Evolutionary conservation across 2,888 invertebrate genomes (phyloP), one percentile per base, ranked within the genome.

Genomic region (Cryptus armator): DNA sequence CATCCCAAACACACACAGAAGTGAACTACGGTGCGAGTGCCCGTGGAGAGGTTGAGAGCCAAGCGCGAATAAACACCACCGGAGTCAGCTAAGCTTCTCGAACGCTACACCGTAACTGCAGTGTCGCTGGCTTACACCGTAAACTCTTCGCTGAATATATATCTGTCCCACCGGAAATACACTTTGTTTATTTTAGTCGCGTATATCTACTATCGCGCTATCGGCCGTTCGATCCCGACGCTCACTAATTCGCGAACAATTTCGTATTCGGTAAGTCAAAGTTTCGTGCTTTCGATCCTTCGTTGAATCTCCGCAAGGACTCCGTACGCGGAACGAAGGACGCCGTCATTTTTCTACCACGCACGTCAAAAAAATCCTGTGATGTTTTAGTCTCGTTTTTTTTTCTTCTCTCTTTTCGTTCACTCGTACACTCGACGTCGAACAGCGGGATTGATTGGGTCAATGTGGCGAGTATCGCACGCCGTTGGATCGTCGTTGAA

Each of bases 31-130:
- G 51, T 59, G 82, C 66, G 71, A 77, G 77, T 77, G 87, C 84
- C 84, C 56, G 79, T 74, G 85, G 77, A 81, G 83, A 75, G 77
- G 80, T 68, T 56, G 75, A 84, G 82, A 86, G 87, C 88, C 89
- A 88, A 90, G 90, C 90, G 90, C 89, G 90, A 94, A 94, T 94
- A 94, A 95, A 94, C 95, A 95, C 95, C 93, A 94, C 94, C 88
- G 89, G 90, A 93, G 94, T 94, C 94, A 94, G 93, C 92, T 59
- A 24, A 51, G 62, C 66, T 62, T n/a, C 44, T 62, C 72, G 59
- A 14, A 5, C 51, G 51, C 37, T 19, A 3, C 64, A 37, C 48
- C 74, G 64, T 19, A 10, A 6, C 64, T 19, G 37, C 64, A n/a
- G 66, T 56, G 24, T 9, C 56, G 56, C 56, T 56, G 19, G 53